Evolutionary conservation across 2,797 vertebrate species (phyloP), one percentile per base, ranked within the genome.

Genomic region (Toxotes lorentzi): DNA sequence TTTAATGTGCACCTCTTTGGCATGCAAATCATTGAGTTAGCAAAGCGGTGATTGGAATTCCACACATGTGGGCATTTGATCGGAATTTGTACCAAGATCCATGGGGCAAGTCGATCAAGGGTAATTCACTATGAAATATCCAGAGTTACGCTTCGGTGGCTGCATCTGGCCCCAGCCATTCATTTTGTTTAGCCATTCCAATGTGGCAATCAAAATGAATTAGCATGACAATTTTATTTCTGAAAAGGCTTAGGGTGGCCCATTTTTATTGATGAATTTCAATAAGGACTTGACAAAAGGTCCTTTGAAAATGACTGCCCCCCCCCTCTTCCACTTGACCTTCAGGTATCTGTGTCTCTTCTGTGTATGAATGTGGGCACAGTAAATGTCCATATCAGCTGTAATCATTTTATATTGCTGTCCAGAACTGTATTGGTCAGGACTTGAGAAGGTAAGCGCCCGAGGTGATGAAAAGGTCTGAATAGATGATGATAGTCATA

Each of bases 171-270:
- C 90, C 88, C 91, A 87, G 83, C 89, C 88, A 89, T 95, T 94
- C 93, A 93, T 95, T 96, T 95, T 95, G 94, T 95, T 96, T 94
- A 95, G 94, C 93, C 90, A 82, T 91, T 94, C 91, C 93, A 93
- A 94, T 93, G 92, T 94, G 92, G 91, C 94, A 94, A 95, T 96
- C 95, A 95, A 94, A 95, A 93, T 94, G 91, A 94, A 96, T 96
- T 95, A 96, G 94, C 95, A 94, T 96, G 95, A 96, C 95, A 95
- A 95, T 96, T 95, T 94, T 93, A 95, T 96, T 95, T 95, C 92
- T 94, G 89, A 94, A 94, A 94, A 92, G 92, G 88, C 91, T 93
- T 88, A 81, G 80, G 83, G 83, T 64, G 70, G 90, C 89, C 87
- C 82, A 86, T 82, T 92, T 90, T 91, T 89, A 92, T 93, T 92